Evolutionary conservation across 1,140 invertebrate species (phyloP).

Genomic region (Drosophila quadrilineata): DNA sequence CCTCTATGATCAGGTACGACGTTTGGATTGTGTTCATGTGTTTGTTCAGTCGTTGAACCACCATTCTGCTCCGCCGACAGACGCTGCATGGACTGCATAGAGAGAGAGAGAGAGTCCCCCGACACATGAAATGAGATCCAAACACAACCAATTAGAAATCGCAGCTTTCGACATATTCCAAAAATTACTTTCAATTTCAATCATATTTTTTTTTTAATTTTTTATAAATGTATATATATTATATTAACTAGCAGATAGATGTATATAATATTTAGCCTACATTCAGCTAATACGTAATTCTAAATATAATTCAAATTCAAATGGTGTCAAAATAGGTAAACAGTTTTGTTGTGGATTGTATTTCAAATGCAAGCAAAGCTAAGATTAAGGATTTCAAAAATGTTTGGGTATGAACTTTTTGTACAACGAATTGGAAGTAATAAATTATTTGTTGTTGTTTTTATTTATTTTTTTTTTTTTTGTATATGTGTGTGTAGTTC

Average conservation of each 20-base stretch:
- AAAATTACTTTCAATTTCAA: too few species aligned
- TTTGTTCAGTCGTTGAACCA: conserved; percentile 84
- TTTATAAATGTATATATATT: too few species aligned
- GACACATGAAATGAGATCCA: conserved; percentile 82
- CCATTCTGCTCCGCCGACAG: conserved; percentile 83
- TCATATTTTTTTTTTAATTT: too few species aligned
- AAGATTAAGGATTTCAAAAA: conserved; percentile 36
- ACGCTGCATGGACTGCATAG: conserved; percentile 87
- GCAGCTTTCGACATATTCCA: too few species aligned
- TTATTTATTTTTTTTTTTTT: too few species aligned
- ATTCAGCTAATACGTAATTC: conserved; percentile 3
- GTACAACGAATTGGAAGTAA: conserved; percentile 41
- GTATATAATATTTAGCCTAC: conserved; percentile 21
- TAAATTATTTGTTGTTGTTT: conserved; percentile 29
- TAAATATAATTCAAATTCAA: conserved; percentile 33
- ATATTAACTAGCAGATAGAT: too few species aligned
- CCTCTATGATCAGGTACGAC: conserved; percentile 92
- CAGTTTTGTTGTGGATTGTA: conserved; percentile 38
- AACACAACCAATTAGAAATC: not conserved
- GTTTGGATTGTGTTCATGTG: conserved; percentile 85
- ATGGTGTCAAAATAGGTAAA: conserved; percentile 39
- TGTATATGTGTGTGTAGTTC: conserved; percentile 32
- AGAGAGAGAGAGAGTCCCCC: too few species aligned
- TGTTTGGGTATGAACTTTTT: too few species aligned
- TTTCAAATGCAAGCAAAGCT: conserved; percentile 55